Percentiles rank a stretch among this genome's conserved stretches.
Conservation (phyloP, 2,797 vertebrate species). For the Diplodus puntazzo region DNA sequence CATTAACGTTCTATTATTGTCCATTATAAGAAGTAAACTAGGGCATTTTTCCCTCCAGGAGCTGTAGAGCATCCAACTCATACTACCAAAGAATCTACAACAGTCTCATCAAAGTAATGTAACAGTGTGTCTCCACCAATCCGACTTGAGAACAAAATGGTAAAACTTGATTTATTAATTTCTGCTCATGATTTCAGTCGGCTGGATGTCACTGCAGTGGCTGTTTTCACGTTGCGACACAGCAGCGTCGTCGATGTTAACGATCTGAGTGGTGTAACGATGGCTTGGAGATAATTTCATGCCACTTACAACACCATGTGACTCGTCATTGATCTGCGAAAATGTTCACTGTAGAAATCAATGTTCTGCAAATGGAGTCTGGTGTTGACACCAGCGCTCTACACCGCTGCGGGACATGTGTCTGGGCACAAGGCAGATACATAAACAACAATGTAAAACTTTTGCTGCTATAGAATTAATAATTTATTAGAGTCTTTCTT, state of each 20-base stretch:
- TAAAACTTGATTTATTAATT: neutral
- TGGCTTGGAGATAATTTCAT: slow-evolving; percentile 17
- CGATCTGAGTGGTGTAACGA: slow-evolving; percentile 16
- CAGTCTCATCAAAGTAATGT: neutral
- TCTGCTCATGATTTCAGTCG: neutral
- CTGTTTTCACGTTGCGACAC: neutral
- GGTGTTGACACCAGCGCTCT: slow-evolving; percentile 12
- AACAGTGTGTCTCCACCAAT: neutral
- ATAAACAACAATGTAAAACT: neutral
- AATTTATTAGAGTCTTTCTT: neutral
- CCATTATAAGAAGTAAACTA: slow-evolving; percentile 21
- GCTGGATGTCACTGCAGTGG: neutral
- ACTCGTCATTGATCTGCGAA: slow-evolving; percentile 56
- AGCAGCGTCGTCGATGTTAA: slow-evolving; percentile 10
- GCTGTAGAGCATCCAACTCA: neutral
- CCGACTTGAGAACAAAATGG: neutral
- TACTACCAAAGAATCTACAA: neutral
- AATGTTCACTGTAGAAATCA: slow-evolving; percentile 37
- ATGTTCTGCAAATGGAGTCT: slow-evolving; percentile 40
- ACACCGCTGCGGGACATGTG: neutral
- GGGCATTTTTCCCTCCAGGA: slow-evolving; percentile 4
- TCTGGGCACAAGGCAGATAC: neutral
- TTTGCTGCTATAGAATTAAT: neutral
- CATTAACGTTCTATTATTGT: slow-evolving; percentile 26
- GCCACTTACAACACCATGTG: slow-evolving; percentile 39